Conservation (phyloP, 1,140 invertebrate species). For the Calephelis nemesis region DNA sequence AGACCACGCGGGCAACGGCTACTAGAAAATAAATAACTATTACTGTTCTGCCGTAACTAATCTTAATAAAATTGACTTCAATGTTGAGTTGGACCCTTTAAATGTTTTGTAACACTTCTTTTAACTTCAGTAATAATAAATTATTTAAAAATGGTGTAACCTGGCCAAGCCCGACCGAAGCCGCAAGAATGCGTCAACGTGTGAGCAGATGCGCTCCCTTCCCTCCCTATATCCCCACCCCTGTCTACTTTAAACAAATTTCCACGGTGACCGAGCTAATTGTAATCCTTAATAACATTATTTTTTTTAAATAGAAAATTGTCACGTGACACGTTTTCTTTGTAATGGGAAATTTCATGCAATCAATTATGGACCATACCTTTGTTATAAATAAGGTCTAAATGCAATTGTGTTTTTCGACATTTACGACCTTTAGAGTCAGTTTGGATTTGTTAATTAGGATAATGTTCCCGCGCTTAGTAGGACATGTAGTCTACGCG, state of each 20-base stretch:
- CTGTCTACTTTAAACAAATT: conserved; percentile 34
- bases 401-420: conserved; percentile 5
- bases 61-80: too few species aligned
- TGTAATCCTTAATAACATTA: conserved; percentile 24
- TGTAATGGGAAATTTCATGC: not conserved
- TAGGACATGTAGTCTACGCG: conserved; percentile 34
- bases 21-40: too few species aligned
- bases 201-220: conserved; percentile 60
- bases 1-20: too few species aligned
- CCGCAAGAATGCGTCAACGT: conserved; percentile 73
- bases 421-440: conserved; percentile 18
- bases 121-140: not conserved
- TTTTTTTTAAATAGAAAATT: conserved; percentile 13
- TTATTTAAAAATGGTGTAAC: conserved; percentile 32
- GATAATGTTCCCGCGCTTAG: conserved; percentile 38
- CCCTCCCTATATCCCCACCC: conserved; percentile 35
- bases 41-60: too few species aligned
- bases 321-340: conserved; percentile 6
- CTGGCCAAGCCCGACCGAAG: conserved; percentile 49
- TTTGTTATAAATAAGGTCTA: not conserved
- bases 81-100: too few species aligned
- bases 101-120: not conserved
- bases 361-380: conserved; percentile 17
- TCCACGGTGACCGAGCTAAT: conserved; percentile 35
- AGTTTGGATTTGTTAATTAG: conserved; percentile 30